Evolutionary conservation across 2,888 invertebrate genomes (phyloP).

Genomic region (Xestia ashworthii): DNA sequence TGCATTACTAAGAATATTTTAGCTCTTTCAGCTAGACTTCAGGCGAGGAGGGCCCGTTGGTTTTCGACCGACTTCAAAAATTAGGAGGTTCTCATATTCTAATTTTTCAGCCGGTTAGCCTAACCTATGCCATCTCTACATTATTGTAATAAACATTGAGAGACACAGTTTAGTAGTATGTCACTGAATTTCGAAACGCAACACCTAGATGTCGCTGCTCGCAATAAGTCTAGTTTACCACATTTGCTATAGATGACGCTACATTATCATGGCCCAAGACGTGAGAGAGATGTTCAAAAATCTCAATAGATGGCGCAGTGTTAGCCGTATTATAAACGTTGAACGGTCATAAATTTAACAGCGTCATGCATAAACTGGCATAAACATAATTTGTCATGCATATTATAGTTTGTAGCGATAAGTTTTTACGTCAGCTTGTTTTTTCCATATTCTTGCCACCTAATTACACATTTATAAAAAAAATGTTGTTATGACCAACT

Average conservation of each 20-base stretch:
- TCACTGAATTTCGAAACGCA: neutral
- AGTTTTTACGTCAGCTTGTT: constrained; percentile 40
- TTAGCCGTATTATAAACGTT: neutral
- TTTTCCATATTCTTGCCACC: constrained; percentile 14
- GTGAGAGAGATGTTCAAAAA: neutral
- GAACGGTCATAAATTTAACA: constrained; percentile 17
- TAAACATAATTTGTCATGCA: constrained; percentile 42
- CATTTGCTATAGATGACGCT: constrained; percentile 26
- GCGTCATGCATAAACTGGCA: constrained; percentile 39
- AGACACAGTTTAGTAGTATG: neutral
- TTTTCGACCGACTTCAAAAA: neutral
- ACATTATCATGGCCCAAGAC: neutral
- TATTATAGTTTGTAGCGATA: constrained; percentile 36
- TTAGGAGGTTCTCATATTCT: neutral
- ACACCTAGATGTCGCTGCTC: constrained; percentile 33
- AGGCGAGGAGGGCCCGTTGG: neutral
- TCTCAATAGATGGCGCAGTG: constrained; percentile 31
- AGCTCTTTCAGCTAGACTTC: neutral
- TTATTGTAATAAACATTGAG: neutral
- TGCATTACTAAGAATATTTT: neutral
- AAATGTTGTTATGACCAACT: constrained; percentile 15
- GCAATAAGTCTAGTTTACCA: neutral
- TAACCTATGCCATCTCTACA: constrained; percentile 39
- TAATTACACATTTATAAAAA: constrained; percentile 20
- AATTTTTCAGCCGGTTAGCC: neutral